Percentiles rank a stretch among this genome's conserved stretches.
Evolutionary conservation across 1,140 invertebrate species (phyloP).

Genomic region (Bradysia coprophila): DNA sequence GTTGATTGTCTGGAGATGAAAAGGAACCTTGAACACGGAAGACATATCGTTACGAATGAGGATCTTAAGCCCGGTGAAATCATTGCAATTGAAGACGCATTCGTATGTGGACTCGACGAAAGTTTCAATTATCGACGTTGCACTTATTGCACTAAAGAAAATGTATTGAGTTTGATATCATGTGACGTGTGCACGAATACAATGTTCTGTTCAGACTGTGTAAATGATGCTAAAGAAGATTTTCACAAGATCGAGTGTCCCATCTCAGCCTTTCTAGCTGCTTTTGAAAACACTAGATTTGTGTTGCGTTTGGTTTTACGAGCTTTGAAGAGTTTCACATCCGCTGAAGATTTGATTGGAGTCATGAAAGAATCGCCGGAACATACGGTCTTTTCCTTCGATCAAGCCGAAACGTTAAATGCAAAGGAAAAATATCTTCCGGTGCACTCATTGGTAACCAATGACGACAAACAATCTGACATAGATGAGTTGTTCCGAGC

Average conservation of each 20-base stretch:
- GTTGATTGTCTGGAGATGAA: constrained; percentile 36
- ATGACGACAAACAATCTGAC: constrained; percentile 43
- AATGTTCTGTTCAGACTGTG: constrained; percentile 55
- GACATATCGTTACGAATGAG: constrained; percentile 40
- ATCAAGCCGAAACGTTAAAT: constrained; percentile 24
- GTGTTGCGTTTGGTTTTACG: constrained; percentile 40
- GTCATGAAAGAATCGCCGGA: constrained; percentile 18
- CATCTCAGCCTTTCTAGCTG: constrained; percentile 35
- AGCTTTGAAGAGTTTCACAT: constrained; percentile 27
- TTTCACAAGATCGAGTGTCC: constrained; percentile 63
- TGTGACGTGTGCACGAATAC: constrained; percentile 40
- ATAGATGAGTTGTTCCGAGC: constrained; percentile 59
- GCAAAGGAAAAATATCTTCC: constrained; percentile 13
- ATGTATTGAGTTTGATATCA: constrained; percentile 38
- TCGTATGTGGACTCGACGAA: constrained; percentile 44
- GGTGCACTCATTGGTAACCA: constrained; percentile 54
- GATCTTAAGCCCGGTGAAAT: constrained; percentile 55
- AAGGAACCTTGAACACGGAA: constrained; percentile 33
- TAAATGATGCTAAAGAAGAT: constrained; percentile 30
- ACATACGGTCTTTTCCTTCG: constrained; percentile 31
- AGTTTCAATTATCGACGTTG: constrained; percentile 49
- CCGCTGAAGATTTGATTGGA: constrained; percentile 25
- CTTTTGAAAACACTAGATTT: constrained; percentile 39
- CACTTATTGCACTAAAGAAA: constrained; percentile 51
- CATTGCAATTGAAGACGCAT: constrained; percentile 61